Base-by-base conservation (phyloP, 2,797 vertebrate genomes). In the Takifugu ocellatus region DNA sequence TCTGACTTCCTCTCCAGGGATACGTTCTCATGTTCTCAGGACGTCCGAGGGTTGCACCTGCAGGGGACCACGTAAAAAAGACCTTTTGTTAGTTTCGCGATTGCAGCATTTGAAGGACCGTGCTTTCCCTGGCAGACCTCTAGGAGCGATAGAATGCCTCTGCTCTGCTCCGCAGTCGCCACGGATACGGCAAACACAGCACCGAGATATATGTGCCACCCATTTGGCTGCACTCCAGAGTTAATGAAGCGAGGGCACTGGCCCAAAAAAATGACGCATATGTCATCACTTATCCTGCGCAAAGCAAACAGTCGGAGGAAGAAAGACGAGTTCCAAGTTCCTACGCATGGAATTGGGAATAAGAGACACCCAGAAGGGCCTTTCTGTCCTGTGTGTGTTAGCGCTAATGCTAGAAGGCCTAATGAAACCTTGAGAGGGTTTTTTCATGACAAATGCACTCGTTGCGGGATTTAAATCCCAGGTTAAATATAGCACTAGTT, bases 161-260 rank as follows among this genome's bases (percentile, higher is more conserved):
- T 6, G 46, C 68, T 53, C 61, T 65, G 76, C n/a, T 69, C 82
- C 75, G 74, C 75, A 61, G 81, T 85, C 78, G 51, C 84, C 71
- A 63, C 50, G 74, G 84, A 82, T 81, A 90, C 85, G 50, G 81
- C 78, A 81, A 84, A 89, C 82, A 89, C 76, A 79, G 86, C 83
- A 83, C 75, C 31, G 68, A 79, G 82, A 90, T 5, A 25, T 21
- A 48, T 87, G 83, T 70, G 87, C 87, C 85, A 87, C 59, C 68
- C 58, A 57, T 49, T 72, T 87, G 85, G 85, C 84, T 66, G 74
- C 59, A 3, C 61, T 82, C 86, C 89, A 87, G 61, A 70, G 58
- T 70, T 83, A 88, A 88, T 88, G 80, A 76, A 86, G 82, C 67
- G 25, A 76, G 76, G 80, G 73, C 71, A 75, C 70, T 65, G 75